Evolutionary conservation across 2,797 vertebrate genomes (phyloP), one percentile per base, ranked within the genome.

Genomic region (Neopelma chrysocephalum): DNA sequence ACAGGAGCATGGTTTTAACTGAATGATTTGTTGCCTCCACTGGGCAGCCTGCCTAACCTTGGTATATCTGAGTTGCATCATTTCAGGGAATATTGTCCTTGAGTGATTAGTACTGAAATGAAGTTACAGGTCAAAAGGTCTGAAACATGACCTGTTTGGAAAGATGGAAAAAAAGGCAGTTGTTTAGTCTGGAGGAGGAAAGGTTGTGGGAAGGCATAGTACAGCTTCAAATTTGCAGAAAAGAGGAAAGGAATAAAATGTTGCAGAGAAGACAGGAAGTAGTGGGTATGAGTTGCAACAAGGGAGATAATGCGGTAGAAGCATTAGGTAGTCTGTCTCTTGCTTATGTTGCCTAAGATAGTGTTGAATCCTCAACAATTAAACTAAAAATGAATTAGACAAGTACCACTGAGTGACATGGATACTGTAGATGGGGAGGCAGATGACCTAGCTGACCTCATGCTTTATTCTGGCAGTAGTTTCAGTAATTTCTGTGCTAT

Each of bases 61-160:
- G 47, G 47, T 66, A 16, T 68, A 89, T 84, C 43, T 79, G 51
- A 65, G n/a, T 91, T 93, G 75, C 62, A 77, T 48, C 29, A 80
- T 89, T 96, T 93, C 81, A 73, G 68, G 56, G 51, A 94, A 62
- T 77, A 58, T 62, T 73, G n/a, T 56, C 69, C 40, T 60, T 54
- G 47, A 60, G 40, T 84, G 34, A 84, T 90, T 60, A 86, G 36
- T 57, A 56, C 19, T 38, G 38, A 57, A 91, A 4, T 61, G 50
- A 81, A 81, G 70, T 70, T 83, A 54, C 40, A 56, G 43, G 71
- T 91, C 82, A 89, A 89, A 89, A 73, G 29, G 71, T 92, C 75
- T 92, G 87, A 91, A 96, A 89, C 36, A 43, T 21, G 75, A 82
- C 66, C 43, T 85, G 64, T 53, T 87, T 61, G 70, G 42, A 82